phyloP scores from a whole-genome alignment of 2,797 vertebrate species.

The Discoglossus pictus region DNA sequence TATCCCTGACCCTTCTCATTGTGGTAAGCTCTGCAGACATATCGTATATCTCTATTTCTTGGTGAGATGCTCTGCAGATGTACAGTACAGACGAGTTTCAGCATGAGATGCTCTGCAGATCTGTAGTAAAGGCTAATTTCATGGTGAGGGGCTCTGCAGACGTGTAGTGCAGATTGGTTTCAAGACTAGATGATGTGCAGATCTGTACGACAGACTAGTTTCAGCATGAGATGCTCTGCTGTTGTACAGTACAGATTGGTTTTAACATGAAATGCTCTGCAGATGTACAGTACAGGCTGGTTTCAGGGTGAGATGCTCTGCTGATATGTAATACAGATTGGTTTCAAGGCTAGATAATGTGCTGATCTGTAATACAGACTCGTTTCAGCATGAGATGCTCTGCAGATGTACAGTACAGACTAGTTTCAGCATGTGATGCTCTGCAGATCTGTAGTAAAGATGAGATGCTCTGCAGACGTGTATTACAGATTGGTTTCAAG shows the following conservation, averaged over 20 bases:
- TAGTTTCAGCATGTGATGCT: not conserved
- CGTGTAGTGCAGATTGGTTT: not conserved
- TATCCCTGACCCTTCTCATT: too few species aligned
- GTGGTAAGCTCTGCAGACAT: too few species aligned
- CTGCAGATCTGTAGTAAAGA: not conserved
- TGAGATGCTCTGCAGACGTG: conserved; percentile 3
- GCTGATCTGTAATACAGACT: too few species aligned
- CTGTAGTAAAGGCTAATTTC: not conserved
- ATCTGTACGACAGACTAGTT: too few species aligned
- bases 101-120: conserved; percentile 1
- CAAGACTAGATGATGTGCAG: too few species aligned
- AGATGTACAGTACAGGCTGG: not conserved
- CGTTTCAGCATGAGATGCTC: conserved; percentile 12
- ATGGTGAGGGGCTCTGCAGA: not conserved
- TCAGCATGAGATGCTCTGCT: too few species aligned
- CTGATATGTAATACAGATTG: not conserved
- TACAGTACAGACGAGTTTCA: too few species aligned
- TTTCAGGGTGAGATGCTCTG: not conserved
- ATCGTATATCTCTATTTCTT: too few species aligned
- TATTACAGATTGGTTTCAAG: not conserved
- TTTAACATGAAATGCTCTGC: conserved; percentile 6
- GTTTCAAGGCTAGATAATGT: too few species aligned
- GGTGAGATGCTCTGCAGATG: too few species aligned
- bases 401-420: not conserved
- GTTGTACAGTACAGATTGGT: too few species aligned